Evolutionary conservation across 2,797 vertebrate genomes (phyloP).

Genomic region (Xenopus petersii): DNA sequence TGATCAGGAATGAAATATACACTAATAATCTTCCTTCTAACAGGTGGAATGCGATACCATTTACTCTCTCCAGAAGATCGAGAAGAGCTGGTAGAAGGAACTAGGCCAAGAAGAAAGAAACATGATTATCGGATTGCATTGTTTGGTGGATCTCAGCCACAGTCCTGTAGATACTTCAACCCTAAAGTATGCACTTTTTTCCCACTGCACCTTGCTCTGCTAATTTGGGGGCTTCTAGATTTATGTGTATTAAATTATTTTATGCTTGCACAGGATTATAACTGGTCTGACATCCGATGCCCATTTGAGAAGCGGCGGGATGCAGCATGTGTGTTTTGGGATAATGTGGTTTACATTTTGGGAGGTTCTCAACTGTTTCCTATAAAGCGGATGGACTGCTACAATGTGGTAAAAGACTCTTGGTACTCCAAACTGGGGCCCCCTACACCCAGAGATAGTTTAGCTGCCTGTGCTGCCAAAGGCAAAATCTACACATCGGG

Average conservation of each 20-base stretch:
- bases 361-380: slow-evolving; percentile 97
- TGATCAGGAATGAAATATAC: too few relatives aligned
- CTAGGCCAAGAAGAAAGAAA: slow-evolving; percentile 88
- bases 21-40: neutral
- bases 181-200: slow-evolving; percentile 78
- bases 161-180: slow-evolving; percentile 96
- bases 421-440: slow-evolving; percentile 98
- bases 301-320: slow-evolving; percentile 97
- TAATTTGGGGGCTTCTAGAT: too few relatives aligned
- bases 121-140: slow-evolving; percentile 94
- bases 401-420: slow-evolving; percentile 97
- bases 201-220: neutral
- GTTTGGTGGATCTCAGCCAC: slow-evolving; percentile 94
- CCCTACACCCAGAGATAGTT: slow-evolving; percentile 91
- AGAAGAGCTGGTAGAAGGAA: slow-evolving; percentile 92
- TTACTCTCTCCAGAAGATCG: slow-evolving; percentile 91
- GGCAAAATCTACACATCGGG: slow-evolving; percentile 98
- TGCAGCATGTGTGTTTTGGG: slow-evolving; percentile 93
- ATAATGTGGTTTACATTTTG: slow-evolving; percentile 97
- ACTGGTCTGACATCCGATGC: slow-evolving; percentile 95
- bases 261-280: slow-evolving; percentile 81
- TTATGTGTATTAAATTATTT: neutral
- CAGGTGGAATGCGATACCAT: slow-evolving; percentile 96
- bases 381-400: slow-evolving; percentile 98
- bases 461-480: slow-evolving; percentile 90